Base-by-base conservation (phyloP, 2,113 vertebrate species). In the Cromileptes altivelis region DNA sequence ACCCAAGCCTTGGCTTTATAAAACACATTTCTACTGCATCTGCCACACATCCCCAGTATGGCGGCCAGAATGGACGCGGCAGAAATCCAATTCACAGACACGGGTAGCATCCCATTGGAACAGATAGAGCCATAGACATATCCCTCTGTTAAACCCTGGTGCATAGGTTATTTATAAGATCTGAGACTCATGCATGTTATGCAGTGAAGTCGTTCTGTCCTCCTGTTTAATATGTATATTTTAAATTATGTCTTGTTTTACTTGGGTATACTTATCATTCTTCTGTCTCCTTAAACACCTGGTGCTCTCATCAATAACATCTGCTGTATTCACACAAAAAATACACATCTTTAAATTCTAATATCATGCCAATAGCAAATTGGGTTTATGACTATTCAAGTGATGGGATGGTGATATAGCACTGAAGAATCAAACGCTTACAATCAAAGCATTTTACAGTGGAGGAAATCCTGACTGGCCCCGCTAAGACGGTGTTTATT, bases 21-120 rank as follows among this genome's bases (percentile, higher is more conserved):
- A 90, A 93, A 88, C 83, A 85, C 65, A 87, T 87, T 91, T 92
- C 57, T 90, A 62, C 89, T 87, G 90, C 85, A 89, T 86, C 86
- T 92, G 89, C 82, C 81, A 85, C 74, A 92, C 81, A 83, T 88
- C 58, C 77, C 49, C 73, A 90, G 72, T 80, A 90, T 85, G 81
- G 79, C n/a, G 49, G 91, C 91, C 80, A 85, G 65, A 80, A 71
- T 61, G 63, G 85, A 91, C 78, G 65, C 42, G 15, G 78, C 77
- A 87, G 75, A 85, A 89, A 92, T 87, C 56, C 6, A 75, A 67
- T 82, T 81, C 67, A 70, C 63, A 79, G 70, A 71, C 86, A 86
- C 17, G 10, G 64, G 58, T 18, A 63, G 65, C 15, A 74, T 83
- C 78, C 58, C 71, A 74, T 55, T 82, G 83, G 37, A 89, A 73